Conservation (phyloP, 1,140 invertebrate genomes). For the Bombus pascuorum region DNA sequence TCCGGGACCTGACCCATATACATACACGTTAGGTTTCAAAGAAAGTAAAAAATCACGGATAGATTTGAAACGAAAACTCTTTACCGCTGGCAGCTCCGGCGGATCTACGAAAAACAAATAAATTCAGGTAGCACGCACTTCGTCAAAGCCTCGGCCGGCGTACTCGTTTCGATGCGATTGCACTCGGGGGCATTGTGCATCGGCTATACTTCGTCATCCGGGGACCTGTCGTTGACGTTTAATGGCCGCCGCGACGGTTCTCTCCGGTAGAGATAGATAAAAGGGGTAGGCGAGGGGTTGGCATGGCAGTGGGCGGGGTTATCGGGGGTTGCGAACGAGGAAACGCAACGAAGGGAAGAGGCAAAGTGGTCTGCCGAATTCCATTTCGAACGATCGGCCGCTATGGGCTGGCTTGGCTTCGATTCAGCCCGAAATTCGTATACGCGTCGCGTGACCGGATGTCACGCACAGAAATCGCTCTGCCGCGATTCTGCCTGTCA, state of each 20-base stretch:
- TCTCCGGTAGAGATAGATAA: conserved; percentile 46
- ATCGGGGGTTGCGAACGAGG: background rate
- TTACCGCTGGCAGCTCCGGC: no score
- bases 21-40: background rate
- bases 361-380: conserved; percentile 60
- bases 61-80: no score
- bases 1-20: no score
- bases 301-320: background rate
- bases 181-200: conserved; percentile 63
- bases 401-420: background rate
- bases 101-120: conserved; percentile 29
- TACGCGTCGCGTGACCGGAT: conserved; percentile 61
- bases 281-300: conserved; percentile 40
- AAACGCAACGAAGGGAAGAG: conserved; percentile 15
- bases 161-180: conserved; percentile 64
- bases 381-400: conserved; percentile 54
- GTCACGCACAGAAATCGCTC: conserved; percentile 66
- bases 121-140: conserved; percentile 50
- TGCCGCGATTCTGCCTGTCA: conserved; percentile 57
- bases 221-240: conserved; percentile 62
- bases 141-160: conserved; percentile 54
- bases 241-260: conserved; percentile 58
- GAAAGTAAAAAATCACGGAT: background rate
- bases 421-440: conserved; percentile 45
- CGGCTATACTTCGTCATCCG: conserved; percentile 62